Percentiles rank a stretch among this genome's conserved stretches.
Conservation (phyloP, 2,113 vertebrate species). For the Geothlypis trichas region DNA sequence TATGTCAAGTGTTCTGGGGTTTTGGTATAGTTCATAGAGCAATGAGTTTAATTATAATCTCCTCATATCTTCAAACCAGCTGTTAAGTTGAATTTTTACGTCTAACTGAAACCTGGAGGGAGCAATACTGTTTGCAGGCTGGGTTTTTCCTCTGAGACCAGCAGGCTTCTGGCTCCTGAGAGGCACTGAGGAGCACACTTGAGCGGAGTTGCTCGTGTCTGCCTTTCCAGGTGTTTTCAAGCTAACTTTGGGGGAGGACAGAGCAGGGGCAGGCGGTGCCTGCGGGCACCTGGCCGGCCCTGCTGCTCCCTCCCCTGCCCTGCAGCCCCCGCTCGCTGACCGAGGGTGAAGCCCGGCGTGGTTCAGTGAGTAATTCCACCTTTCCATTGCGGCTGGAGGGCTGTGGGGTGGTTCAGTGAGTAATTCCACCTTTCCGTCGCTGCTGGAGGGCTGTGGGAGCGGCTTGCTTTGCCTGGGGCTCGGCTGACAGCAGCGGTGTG, state of each 20-base stretch:
- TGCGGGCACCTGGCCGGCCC: neutral
- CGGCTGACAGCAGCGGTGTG: neutral
- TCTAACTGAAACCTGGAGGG: neutral
- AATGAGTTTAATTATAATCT: neutral
- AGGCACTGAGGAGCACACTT: neutral
- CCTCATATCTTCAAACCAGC: neutral
- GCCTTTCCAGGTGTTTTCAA: neutral
- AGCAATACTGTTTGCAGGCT: neutral
- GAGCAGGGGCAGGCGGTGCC: neutral
- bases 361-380: neutral
- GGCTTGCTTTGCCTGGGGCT: neutral
- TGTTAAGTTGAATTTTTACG: neutral
- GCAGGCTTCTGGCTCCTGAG: neutral
- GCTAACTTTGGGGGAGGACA: neutral
- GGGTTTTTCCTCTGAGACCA: neutral
- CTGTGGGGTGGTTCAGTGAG: neutral
- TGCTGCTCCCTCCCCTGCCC: neutral
- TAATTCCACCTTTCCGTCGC: neutral
- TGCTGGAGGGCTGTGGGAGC: neutral
- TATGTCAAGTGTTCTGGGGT: neutral
- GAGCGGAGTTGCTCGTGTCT: neutral
- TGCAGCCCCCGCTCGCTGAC: neutral
- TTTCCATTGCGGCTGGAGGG: neutral
- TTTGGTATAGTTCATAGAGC: neutral
- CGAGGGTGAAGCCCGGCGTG: neutral